Evolutionary conservation across 35 echinoderm and acorn worm species (phyloP), one percentile per base, ranked within the genome.

Genomic region (Patiria miniata): DNA sequence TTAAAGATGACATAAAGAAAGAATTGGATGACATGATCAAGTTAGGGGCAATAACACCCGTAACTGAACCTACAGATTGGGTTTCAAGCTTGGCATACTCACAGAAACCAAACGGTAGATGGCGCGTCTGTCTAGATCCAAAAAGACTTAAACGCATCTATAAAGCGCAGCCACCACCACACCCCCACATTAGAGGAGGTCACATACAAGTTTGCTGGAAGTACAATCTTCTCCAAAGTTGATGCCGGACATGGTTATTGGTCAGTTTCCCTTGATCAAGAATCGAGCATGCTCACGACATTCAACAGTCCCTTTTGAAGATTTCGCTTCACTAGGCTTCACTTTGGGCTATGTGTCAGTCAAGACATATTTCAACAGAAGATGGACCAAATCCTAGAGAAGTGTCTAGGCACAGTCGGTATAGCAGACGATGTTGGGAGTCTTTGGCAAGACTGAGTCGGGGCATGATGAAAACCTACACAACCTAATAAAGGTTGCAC

Each of bases 351-450:
- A 2, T 40, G 30, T 38, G 59, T 85, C 21, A 50, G 42, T 39
- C 91, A 93, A 52, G 86, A 89, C 37, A 68, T 89, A 30, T 93
- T 93, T 81, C 86, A 93, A 40, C 12, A 84, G 47, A 57, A 79
- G 36, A 93, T 89, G 79, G 87, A 93, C 68, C 47, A 85, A 73
- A 87, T 90, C 39, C 59, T 90, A 36, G 83, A 90, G 68, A 79
- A 90, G 6, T 94, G 92, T 73, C 57, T 77, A 1, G 88, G 93
- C 17, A 83, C 84, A 39, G 54, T 90, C 0, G 81, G 92, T 5
- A 89, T 94, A 19, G 92, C 92, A 39, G 92, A 94, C 77, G 93
- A 94, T 57, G 68, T 92, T 0, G 78, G 55, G 3, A n/a, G 88
- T 94, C 29, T 85, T 85, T 30, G 86, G 86, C 6, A 53, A 1